A percentile compares a stretch with the other conserved stretches of the same genome.
phyloP scores from a whole-genome alignment of 2,113 vertebrate species.

The Rhinopithecus roxellana region DNA sequence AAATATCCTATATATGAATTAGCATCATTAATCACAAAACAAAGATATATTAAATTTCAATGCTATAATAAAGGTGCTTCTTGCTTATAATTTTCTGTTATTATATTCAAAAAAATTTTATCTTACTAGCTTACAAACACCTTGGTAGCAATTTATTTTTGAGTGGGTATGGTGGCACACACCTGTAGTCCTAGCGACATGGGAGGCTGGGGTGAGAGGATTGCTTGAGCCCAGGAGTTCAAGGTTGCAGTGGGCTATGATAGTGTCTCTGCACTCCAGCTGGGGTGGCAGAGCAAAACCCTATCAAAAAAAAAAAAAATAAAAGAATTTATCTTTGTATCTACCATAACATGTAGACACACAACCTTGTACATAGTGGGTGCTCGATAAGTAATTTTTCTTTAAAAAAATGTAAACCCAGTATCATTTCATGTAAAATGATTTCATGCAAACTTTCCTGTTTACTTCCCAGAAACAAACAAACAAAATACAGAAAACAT shows the following conservation, averaged over 20 bases:
- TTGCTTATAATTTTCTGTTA: not conserved
- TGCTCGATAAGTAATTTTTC: not conserved
- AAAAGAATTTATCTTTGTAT: conserved; percentile 17
- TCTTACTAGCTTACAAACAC: not conserved
- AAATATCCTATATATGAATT: not conserved
- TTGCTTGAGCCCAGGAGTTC: too few relatives aligned
- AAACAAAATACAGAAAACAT: not conserved
- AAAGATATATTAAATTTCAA: not conserved
- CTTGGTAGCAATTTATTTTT: not conserved
- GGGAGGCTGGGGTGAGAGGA: too few relatives aligned
- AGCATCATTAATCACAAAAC: not conserved
- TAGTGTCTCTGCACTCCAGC: too few relatives aligned
- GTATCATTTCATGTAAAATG: conserved; percentile 3
- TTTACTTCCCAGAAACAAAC: conserved; percentile 1
- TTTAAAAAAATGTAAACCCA: not conserved
- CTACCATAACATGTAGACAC: not conserved
- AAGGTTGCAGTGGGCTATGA: too few relatives aligned
- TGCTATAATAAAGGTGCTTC: not conserved
- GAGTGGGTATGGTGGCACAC: too few relatives aligned
- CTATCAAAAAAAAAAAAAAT: too few relatives aligned
- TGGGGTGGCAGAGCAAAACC: too few relatives aligned
- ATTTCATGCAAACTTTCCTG: not conserved
- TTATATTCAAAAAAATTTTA: not conserved
- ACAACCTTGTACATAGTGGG: not conserved
- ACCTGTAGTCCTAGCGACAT: too few relatives aligned